Evolutionary conservation across 2,797 vertebrate genomes (phyloP).

Genomic region (Huso huso): DNA sequence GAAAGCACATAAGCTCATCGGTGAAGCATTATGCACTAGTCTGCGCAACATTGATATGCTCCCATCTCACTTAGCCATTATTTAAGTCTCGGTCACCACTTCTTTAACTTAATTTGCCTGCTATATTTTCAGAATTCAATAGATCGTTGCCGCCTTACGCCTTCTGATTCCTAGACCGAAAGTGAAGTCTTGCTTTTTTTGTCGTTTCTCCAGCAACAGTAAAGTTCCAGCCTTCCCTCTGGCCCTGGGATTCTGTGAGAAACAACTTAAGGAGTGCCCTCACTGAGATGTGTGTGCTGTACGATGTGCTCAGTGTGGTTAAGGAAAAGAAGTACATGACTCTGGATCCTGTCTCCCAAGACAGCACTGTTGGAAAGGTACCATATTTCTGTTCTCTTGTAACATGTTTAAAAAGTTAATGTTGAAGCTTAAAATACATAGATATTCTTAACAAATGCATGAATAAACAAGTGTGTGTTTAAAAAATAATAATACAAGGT

Average conservation of each 20-base stretch:
- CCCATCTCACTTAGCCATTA: no score
- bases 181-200: not conserved
- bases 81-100: not conserved
- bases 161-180: not conserved
- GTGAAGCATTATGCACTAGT: no score
- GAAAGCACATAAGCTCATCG: no score
- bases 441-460: no score
- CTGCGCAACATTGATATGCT: no score
- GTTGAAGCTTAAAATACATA: no score
- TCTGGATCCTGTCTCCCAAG: conserved; percentile 87
- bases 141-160: not conserved
- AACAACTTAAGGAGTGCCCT: conserved; percentile 84
- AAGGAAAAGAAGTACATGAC: conserved; percentile 98
- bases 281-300: conserved; percentile 92
- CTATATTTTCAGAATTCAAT: no score
- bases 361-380: conserved; percentile 58
- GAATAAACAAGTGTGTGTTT: no score
- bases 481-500: no score
- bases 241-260: conserved; percentile 96
- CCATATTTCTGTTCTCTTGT: no score
- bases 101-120: not conserved
- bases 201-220: conserved; percentile 62
- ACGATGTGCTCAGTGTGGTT: conserved; percentile 89
- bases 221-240: conserved; percentile 92
- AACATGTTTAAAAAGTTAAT: no score